These are phyloP conservation scores for Serripes groenlandicus DNA, from an alignment of 2,888 invertebrate species.

Conservation along the genomic window DNA sequence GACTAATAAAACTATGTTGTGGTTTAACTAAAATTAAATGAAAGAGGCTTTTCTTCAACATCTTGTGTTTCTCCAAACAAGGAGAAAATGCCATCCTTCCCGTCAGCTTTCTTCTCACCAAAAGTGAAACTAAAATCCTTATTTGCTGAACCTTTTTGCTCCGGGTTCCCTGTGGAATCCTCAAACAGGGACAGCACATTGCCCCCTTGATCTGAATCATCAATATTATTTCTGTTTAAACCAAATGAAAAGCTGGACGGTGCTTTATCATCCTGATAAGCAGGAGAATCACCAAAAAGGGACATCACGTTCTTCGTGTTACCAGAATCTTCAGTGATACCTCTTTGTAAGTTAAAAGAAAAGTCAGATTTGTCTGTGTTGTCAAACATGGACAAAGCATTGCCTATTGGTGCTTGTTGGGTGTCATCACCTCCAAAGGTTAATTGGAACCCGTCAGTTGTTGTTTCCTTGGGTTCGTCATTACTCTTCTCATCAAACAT, in stretches of 20 bases:
- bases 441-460: neutral
- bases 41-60: neutral
- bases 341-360: no score
- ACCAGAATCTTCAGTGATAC: no score
- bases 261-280: no score
- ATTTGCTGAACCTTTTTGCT: neutral
- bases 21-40: neutral
- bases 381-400: neutral
- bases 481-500: neutral
- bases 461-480: neutral
- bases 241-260: neutral
- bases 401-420: neutral
- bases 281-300: no score
- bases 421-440: neutral
- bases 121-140: neutral
- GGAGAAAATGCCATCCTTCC: neutral
- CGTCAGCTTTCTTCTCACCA: neutral
- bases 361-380: neutral
- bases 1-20: no score
- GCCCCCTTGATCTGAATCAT: neutral
- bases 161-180: neutral
- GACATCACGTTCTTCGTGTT: no score
- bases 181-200: neutral
- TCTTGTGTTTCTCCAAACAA: neutral
- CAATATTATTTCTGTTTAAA: neutral